A percentile compares a stretch with the other conserved stretches of the same genome.
Evolutionary conservation across 2,113 vertebrate species (phyloP).

Genomic region (Anhinga anhinga): DNA sequence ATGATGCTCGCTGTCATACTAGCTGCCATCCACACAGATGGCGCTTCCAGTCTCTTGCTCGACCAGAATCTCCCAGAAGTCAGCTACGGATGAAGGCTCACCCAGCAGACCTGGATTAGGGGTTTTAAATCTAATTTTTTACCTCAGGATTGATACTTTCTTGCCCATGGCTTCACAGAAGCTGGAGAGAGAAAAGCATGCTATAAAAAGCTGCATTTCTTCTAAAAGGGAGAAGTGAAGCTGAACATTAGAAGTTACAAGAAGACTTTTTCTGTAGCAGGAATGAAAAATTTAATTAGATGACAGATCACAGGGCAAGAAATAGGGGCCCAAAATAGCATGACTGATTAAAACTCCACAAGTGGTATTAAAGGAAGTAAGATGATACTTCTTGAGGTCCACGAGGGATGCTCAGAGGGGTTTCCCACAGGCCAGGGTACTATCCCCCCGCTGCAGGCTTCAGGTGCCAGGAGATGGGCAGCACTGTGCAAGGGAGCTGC

Average conservation of each 20-base stretch:
- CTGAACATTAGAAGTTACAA: neutral
- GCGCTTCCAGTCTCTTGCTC: neutral
- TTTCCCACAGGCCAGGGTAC: neutral
- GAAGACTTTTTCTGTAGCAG: neutral
- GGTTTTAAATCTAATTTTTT: neutral
- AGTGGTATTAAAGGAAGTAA: neutral
- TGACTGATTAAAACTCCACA: neutral
- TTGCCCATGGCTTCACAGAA: neutral
- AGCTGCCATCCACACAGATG: fast-evolving
- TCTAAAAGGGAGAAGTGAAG: slow-evolving; percentile 7
- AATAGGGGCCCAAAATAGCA: neutral
- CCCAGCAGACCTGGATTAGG: neutral
- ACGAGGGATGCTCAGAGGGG: neutral
- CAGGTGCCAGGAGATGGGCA: neutral
- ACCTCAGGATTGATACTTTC: neutral
- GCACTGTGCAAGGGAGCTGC: fast-evolving
- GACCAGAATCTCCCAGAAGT: neutral
- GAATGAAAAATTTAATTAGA: neutral
- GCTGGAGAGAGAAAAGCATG: neutral
- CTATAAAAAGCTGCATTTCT: slow-evolving; percentile 1
- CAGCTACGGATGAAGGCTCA: neutral
- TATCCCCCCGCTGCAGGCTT: fast-evolving
- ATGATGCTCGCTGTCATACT: neutral
- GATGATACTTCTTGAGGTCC: neutral
- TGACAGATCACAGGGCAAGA: neutral